Evolutionary conservation across 2,888 invertebrate genomes (phyloP), one percentile per base, ranked within the genome.

Genomic region (Escarpia spicata): DNA sequence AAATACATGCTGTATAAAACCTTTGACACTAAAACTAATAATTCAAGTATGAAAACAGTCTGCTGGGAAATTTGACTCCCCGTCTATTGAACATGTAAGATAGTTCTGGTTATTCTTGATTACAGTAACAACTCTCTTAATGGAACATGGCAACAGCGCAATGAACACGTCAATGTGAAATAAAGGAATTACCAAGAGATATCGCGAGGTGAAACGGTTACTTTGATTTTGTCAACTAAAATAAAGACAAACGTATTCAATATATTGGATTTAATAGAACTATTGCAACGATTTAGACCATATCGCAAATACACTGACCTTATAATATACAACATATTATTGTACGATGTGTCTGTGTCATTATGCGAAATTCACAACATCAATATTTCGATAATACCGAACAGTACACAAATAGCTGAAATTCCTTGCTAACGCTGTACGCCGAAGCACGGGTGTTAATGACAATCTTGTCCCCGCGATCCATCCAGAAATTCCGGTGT

Each of bases 401-500:
- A 75, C 26, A 75, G 19, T 75, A 12, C 19, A 75, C 19, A 19
- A 75, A 75, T 52, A 52, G 52, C 26, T 75, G 26, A 75, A 75
- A 75, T 75, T 26, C 75, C 75, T 75, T 75, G 75, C 4, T 26
- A 26, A 26, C 75, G 26, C n/a, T 26, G 4, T 75, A 26, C n/a
- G n/a, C n/a, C 52, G 52, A n/a, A 75, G 6, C 26, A 75, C 19
- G 75, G 6, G 75, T 75, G 52, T 9, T 0, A 52, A 52, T 75
- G 75, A 26, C 60, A 60, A 60, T 15, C n/a, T 75, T 26, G 75
- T 75, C 26, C 15, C 75, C 75, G 75, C n/a, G 75, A n/a, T 19
- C 75, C 75, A 75, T 26, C 75, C 75, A 75, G 26, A 75, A 75
- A 75, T 75, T 75, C 75, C 75, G 75, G 75, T 75, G 75, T 75